A percentile compares a stretch with the other conserved stretches of the same genome.
Conservation (phyloP, 92 coral and sea anemone species). For the Actinernus sp. region DNA sequence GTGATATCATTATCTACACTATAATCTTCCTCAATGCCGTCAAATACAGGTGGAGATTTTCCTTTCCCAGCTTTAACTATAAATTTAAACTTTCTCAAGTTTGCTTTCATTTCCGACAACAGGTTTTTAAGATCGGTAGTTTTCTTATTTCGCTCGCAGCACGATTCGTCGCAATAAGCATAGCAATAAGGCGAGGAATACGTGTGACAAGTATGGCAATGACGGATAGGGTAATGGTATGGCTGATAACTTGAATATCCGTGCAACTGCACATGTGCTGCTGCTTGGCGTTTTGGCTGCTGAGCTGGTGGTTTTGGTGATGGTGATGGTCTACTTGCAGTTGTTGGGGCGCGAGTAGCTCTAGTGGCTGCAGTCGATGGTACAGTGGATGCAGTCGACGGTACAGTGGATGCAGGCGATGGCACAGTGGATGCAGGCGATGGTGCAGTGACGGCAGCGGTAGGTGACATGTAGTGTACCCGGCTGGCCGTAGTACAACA, state of each 20-base stretch:
- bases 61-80: conserved; percentile 9
- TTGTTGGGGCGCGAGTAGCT: background rate
- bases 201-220: conserved; percentile 14
- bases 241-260: conserved; percentile 23
- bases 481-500: conserved; percentile 27
- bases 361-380: conserved; percentile 5
- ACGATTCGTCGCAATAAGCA: conserved; percentile 26
- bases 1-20: no score
- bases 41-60: conserved; percentile 6
- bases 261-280: no score
- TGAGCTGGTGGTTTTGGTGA: background rate
- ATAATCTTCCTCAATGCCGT: no score
- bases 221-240: no score
- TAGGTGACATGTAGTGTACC: background rate
- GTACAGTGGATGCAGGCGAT: conserved; percentile 2
- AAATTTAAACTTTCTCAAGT: conserved; percentile 14
- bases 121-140: no score
- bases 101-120: background rate
- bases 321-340: background rate
- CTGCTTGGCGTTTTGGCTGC: background rate
- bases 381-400: background rate
- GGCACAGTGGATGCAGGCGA: conserved; percentile 26
- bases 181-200: conserved; percentile 19
- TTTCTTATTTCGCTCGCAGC: no score
- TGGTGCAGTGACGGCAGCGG: background rate